A percentile compares a stretch with the other conserved stretches of the same genome.
Evolutionary conservation across 2,113 vertebrate species (phyloP).

Genomic region (Neoarius graeffei): DNA sequence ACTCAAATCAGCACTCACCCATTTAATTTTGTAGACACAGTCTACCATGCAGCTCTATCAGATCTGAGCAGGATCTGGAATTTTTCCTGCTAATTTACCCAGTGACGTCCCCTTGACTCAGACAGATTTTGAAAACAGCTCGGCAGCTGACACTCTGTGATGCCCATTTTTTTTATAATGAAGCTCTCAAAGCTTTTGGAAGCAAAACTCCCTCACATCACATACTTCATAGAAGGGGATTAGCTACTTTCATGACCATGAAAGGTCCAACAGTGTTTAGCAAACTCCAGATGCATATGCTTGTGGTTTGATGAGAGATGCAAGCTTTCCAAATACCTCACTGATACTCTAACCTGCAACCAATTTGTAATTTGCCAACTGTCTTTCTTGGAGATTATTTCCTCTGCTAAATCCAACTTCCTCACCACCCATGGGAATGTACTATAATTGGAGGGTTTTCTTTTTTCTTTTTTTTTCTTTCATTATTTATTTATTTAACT

Average conservation of each 20-base stretch:
- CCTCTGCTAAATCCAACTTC: not conserved
- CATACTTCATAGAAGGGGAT: not conserved
- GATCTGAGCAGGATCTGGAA: not conserved
- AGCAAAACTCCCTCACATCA: not conserved
- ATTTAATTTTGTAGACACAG: not conserved
- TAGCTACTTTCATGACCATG: not conserved
- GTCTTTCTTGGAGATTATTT: not conserved
- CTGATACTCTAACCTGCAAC: constrained; percentile 20
- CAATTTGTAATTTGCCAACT: constrained; percentile 19
- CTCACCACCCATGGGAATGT: not conserved
- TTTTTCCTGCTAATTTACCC: not conserved
- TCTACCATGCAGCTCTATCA: not conserved
- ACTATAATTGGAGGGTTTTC: not conserved
- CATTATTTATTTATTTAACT: no score
- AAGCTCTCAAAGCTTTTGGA: not conserved
- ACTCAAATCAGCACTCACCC: not conserved
- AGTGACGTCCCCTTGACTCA: not conserved
- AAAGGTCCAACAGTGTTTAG: constrained; percentile 5
- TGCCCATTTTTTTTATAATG: not conserved
- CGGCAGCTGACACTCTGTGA: not conserved
- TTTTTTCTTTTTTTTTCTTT: not conserved
- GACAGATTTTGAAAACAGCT: not conserved
- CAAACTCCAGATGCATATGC: not conserved
- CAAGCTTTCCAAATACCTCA: constrained; percentile 3
- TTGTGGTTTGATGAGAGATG: constrained; percentile 4